These are phyloP conservation scores for Euthynnus affinis DNA, from an alignment of 2,797 vertebrate genomes.

Conservation along the genomic window DNA sequence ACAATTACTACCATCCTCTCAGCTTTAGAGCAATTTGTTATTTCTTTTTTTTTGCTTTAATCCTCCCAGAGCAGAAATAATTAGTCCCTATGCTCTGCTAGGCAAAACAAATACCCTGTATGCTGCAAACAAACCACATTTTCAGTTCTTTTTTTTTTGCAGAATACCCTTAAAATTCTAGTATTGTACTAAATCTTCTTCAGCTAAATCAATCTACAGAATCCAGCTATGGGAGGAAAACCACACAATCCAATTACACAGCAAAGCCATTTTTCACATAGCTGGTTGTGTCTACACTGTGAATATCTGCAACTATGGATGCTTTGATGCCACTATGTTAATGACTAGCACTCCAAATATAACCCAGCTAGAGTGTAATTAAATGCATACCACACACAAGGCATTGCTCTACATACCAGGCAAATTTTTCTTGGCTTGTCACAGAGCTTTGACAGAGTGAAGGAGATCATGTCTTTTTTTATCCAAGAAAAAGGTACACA, in stretches of 20 bases:
- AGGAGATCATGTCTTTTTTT: background rate
- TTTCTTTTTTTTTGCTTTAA: conserved; percentile 15
- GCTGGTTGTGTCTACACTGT: background rate
- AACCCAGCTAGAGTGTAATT: conserved; percentile 33
- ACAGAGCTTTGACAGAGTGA: background rate
- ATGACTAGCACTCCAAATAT: conserved; percentile 39
- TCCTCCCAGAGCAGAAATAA: conserved; percentile 43
- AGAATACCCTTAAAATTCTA: background rate
- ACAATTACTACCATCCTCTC: conserved; percentile 4
- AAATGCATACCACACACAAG: conserved; percentile 32
- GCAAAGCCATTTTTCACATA: background rate
- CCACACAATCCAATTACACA: background rate
- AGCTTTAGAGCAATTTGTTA: conserved; percentile 8
- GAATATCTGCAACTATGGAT: conserved; percentile 21
- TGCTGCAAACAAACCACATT: conserved; percentile 4
- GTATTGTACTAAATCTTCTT: background rate
- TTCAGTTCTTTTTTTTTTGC: background rate
- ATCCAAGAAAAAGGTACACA: background rate
- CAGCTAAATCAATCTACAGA: background rate
- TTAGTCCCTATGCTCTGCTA: conserved; percentile 49
- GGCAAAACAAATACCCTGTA: conserved; percentile 17
- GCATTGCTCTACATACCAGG: conserved; percentile 18
- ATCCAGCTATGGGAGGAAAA: background rate
- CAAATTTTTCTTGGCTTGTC: conserved; percentile 37
- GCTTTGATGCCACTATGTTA: conserved; percentile 52